Evolutionary conservation across 2,888 invertebrate genomes (phyloP).

Genomic region (Dicycla oo): DNA sequence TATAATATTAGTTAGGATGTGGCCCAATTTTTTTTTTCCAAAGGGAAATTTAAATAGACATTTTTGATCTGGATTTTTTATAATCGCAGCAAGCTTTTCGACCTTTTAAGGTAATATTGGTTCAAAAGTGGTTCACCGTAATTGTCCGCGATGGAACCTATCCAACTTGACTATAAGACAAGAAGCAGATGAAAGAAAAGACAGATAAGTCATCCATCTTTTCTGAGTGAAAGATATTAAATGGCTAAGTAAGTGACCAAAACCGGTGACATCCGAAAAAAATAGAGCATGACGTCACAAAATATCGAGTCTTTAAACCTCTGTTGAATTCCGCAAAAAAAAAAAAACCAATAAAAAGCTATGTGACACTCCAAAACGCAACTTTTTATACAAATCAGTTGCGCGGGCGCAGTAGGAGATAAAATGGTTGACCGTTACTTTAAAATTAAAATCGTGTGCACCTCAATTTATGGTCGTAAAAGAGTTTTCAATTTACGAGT

Average conservation of each 20-base stretch:
- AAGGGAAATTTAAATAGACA: neutral
- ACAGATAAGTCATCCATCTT: no score
- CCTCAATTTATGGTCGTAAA: constrained; percentile 42
- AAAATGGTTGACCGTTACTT: constrained; percentile 53
- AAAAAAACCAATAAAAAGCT: constrained; percentile 4
- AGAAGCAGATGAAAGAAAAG: neutral
- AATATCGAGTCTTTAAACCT: neutral
- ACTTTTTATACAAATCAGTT: constrained; percentile 27
- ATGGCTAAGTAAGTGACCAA: neutral
- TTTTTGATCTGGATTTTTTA: neutral
- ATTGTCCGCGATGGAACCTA: no score
- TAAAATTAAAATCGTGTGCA: constrained; percentile 58
- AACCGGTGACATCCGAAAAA: neutral
- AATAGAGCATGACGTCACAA: neutral
- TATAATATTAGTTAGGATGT: neutral
- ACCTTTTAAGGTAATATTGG: no score
- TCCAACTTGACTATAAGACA: no score
- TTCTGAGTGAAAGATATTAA: neutral
- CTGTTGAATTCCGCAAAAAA: neutral
- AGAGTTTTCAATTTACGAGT: constrained; percentile 40
- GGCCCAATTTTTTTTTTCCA: neutral
- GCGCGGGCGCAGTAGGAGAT: constrained; percentile 43
- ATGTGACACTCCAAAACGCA: neutral
- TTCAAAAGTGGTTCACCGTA: no score
- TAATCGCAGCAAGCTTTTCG: neutral